Percentiles rank a stretch among this genome's conserved stretches.
Evolutionary conservation across 1,140 invertebrate genomes (phyloP).

Genomic region (Drosophila bocki): DNA sequence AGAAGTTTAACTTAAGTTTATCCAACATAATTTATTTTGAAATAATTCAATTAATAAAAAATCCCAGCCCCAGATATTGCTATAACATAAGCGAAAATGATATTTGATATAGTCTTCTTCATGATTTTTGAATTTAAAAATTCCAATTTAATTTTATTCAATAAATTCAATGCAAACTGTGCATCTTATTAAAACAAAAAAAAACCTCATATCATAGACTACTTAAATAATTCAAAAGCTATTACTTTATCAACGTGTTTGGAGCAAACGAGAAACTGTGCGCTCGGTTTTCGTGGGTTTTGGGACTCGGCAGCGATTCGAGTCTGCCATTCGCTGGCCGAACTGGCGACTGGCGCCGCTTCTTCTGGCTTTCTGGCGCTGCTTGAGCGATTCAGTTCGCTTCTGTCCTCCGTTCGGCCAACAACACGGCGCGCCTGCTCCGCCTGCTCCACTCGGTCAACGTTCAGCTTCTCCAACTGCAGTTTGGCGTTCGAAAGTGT

Average conservation of each 20-base stretch:
- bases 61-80: too few relatives aligned
- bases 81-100: too few relatives aligned
- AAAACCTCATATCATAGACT: background rate
- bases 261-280: background rate
- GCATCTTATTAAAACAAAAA: background rate
- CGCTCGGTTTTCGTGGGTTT: conserved; percentile 9
- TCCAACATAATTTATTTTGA: too few relatives aligned
- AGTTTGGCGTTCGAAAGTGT: conserved; percentile 28
- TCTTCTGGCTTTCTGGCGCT: conserved; percentile 21
- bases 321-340: conserved; percentile 40
- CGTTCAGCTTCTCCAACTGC: conserved; percentile 13
- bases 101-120: too few relatives aligned
- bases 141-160: background rate
- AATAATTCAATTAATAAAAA: too few relatives aligned
- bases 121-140: background rate
- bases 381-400: conserved; percentile 55
- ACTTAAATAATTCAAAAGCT: background rate
- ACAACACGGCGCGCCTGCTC: conserved; percentile 66
- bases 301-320: conserved; percentile 19
- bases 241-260: background rate
- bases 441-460: conserved; percentile 11
- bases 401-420: conserved; percentile 65
- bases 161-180: too few relatives aligned
- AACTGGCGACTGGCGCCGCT: conserved; percentile 30
- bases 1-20: too few relatives aligned